These are phyloP conservation scores for Ailuropoda melanoleuca DNA, from an alignment of 2,113 vertebrate species.

Conservation along the genomic window DNA sequence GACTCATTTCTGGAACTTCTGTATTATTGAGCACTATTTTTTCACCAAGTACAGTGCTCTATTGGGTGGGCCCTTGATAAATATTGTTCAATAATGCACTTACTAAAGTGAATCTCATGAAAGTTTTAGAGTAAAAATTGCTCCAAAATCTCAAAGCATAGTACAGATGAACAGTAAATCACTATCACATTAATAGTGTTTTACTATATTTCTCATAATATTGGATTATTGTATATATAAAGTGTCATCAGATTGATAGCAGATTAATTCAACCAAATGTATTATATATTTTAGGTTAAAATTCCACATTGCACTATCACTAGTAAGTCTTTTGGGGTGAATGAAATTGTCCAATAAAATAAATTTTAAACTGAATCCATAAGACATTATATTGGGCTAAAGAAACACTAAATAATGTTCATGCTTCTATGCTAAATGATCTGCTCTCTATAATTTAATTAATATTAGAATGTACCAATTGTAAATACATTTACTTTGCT, in stretches of 20 bases:
- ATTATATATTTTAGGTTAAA: neutral
- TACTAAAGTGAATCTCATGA: neutral
- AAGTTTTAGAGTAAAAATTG: neutral
- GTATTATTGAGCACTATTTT: neutral
- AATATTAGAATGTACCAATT: neutral
- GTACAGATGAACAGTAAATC: neutral
- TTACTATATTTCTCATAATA: neutral
- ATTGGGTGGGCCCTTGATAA: neutral
- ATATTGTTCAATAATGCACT: neutral
- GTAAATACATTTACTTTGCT: neutral
- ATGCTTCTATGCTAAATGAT: neutral
- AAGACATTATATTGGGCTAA: neutral
- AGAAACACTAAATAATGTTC: neutral
- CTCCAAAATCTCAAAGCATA: neutral
- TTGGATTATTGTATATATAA: neutral
- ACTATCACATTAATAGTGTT: neutral
- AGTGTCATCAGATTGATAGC: neutral
- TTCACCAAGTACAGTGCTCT: rapidly evolving
- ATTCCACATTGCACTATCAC: neutral
- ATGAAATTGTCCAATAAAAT: neutral
- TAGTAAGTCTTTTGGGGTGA: neutral
- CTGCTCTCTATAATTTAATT: neutral
- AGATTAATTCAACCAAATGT: neutral
- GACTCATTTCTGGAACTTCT: neutral
- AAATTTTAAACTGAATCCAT: neutral